These are phyloP conservation scores for Butorides virescens DNA, from an alignment of 2,113 vertebrate species.

Conservation along the genomic window DNA sequence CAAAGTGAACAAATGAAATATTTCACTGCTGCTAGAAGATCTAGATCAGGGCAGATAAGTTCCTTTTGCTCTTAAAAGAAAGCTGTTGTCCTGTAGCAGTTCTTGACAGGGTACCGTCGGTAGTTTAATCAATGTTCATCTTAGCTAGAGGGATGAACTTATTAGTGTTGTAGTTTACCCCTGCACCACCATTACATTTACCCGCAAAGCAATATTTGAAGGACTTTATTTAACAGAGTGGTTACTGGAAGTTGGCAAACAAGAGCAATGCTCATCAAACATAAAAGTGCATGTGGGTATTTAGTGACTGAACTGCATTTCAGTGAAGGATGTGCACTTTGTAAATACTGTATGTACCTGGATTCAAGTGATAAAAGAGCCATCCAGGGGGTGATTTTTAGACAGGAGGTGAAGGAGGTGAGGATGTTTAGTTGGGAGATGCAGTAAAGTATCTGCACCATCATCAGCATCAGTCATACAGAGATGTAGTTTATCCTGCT, in stretches of 20 bases:
- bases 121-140: not conserved
- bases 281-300: not conserved
- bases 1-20: slow-evolving; percentile 22
- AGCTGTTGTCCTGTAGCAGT: not conserved
- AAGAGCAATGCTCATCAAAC: not conserved
- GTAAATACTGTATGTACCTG: not conserved
- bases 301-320: not conserved
- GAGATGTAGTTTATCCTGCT: not conserved
- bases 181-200: not conserved
- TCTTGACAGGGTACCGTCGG: not conserved
- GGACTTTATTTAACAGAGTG: not conserved
- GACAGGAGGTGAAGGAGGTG: not conserved
- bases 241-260: not conserved
- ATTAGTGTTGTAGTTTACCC: not conserved
- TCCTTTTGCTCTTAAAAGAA: not conserved
- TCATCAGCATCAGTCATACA: not conserved
- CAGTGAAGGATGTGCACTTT: not conserved
- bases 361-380: not conserved
- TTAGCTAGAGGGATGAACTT: not conserved
- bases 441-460: not conserved
- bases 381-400: not conserved
- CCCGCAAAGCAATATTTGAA: not conserved
- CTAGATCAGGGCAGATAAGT: not conserved
- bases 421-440: not conserved
- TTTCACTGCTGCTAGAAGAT: not conserved